Conservation (phyloP, 64 coral and sea anemone genomes). For the Montipora sp. region DNA sequence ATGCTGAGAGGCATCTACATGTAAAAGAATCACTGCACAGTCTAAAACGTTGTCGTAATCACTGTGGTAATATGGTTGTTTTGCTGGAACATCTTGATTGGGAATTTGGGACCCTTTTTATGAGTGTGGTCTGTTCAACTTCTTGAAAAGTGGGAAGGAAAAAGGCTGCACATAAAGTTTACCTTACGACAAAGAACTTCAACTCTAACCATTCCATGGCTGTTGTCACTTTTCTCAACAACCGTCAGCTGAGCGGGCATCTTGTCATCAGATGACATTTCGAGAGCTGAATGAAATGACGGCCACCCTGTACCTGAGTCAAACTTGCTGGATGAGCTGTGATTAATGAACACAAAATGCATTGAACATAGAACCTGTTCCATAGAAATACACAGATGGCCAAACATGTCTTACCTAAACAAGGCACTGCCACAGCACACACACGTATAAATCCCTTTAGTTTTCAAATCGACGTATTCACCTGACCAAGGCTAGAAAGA, state of each 20-base stretch:
- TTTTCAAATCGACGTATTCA: slow-evolving; percentile 68
- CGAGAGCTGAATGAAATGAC: slow-evolving; percentile 76
- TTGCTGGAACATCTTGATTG: too few species aligned
- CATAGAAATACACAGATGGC: neutral
- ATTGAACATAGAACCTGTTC: neutral
- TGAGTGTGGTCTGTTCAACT: too few species aligned
- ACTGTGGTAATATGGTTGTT: too few species aligned
- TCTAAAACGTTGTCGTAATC: too few species aligned
- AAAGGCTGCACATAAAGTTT: neutral
- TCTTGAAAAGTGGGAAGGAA: neutral
- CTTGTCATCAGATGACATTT: neutral
- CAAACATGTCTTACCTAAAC: slow-evolving; percentile 56
- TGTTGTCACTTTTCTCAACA: slow-evolving; percentile 69
- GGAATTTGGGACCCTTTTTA: too few species aligned
- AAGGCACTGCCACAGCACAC: slow-evolving; percentile 83
- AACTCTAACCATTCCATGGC: slow-evolving; percentile 90
- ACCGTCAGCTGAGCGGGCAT: slow-evolving; percentile 22
- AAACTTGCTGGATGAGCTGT: slow-evolving; percentile 84
- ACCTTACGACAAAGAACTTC: slow-evolving; percentile 95
- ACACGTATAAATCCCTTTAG: slow-evolving; percentile 75
- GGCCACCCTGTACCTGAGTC: slow-evolving; percentile 93
- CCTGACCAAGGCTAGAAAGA: slow-evolving; percentile 87
- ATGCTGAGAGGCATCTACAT: too few species aligned
- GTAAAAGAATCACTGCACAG: too few species aligned
- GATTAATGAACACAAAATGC: neutral